phyloP scores from a whole-genome alignment of 2,888 invertebrate genomes.

The Allygus modestus region DNA sequence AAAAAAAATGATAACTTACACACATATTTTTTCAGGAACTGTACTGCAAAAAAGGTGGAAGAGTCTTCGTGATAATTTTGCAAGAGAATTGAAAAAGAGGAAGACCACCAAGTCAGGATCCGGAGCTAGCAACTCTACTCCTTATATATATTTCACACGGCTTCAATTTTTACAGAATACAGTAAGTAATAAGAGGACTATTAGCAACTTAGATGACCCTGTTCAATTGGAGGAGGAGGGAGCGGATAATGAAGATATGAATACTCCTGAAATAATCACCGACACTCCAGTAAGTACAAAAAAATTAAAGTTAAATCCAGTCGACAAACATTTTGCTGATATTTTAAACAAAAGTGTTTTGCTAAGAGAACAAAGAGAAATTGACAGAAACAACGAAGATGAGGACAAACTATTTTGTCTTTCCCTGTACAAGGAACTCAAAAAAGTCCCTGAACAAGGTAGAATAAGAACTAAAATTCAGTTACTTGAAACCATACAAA shows the following conservation, averaged over 20 bases:
- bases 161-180: too few species aligned
- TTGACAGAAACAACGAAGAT: neutral
- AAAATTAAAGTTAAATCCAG: neutral
- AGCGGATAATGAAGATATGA: too few species aligned
- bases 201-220: too few species aligned
- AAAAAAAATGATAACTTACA: neutral
- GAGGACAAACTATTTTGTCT: constrained; percentile 11
- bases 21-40: neutral
- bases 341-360: too few species aligned
- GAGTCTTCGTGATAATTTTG: neutral
- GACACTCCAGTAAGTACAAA: too few species aligned
- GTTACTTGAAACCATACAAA: neutral
- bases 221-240: too few species aligned
- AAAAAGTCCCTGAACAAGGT: neutral
- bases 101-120: too few species aligned
- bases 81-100: constrained; percentile 5
- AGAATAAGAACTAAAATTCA: neutral
- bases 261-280: too few species aligned
- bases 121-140: too few species aligned
- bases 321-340: constrained; percentile 10
- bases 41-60: constrained; percentile 3
- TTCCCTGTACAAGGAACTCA: constrained; percentile 1
- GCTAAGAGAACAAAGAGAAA: constrained; percentile 4
- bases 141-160: too few species aligned
- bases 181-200: too few species aligned